Base-by-base conservation (phyloP, 1,140 invertebrate species). In the Cyphomyrmex costatus region DNA sequence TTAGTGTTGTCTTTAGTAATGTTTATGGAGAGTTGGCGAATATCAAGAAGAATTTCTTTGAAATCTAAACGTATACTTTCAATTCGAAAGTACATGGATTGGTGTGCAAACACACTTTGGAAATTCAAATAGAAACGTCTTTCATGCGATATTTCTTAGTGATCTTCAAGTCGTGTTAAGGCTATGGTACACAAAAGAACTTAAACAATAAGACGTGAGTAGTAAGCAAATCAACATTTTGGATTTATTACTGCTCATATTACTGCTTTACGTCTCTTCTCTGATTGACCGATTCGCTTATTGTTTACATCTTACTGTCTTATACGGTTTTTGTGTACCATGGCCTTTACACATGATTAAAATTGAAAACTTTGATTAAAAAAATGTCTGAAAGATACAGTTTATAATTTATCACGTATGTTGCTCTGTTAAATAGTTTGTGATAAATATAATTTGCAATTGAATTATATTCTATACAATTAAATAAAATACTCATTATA, bases 1-100 rank as follows among this genome's bases (percentile, higher is more conserved):
- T 46, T 71, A 56, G 6, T 71, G 19, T 46, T 36, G 19, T 73
- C 36, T 2, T 73, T 46, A 60, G 5, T 60, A 66, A 80, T 82
- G 19, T 58, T 2, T 30, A 10, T 33, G 51, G n/a, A 82, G 21
- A 66, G 46, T 65, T 66, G n/a, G 2, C 10, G 10, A 71, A 58
- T 58, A 19, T 12, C 12, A 58, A 74, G 5, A 46, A n/a, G 53
- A 71, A 82, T 60, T 71, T 70, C 63, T 70, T n/a, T 51, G 61
- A 12, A 56, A 68, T 3, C 30, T 66, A 36, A 68, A 24, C 14
- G 6, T 16, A 33, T 46, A 63, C 58, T 68, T 68, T 68, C 63
- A 12, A 36, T 66, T 30, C 42, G 46, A 66, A 56, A 42, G 33
- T 21, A 12, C 6, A 16, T 80, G 60, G 33, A 36, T 46, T 27